Percentiles rank a stretch among this genome's conserved stretches.
Conservation (phyloP, 2,888 invertebrate genomes). For the Drosophila mulleri region DNA sequence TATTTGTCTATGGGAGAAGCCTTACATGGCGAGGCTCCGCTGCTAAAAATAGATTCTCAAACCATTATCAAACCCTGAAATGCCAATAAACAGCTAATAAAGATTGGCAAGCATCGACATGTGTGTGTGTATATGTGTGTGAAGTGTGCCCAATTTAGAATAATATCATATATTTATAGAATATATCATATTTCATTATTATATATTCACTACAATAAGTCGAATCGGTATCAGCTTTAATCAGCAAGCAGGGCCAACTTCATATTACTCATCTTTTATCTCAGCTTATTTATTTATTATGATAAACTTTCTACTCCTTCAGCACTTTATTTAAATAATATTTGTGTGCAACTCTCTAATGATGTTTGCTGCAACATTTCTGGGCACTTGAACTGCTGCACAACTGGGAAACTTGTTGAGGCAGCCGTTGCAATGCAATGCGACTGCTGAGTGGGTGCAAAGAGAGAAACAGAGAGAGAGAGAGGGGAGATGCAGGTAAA, state of each 20-base stretch:
- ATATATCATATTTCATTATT: background rate
- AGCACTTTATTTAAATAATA: background rate
- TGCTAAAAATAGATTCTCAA: too few species aligned
- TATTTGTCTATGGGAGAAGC: too few species aligned
- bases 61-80: too few species aligned
- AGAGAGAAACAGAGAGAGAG: background rate
- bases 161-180: too few species aligned
- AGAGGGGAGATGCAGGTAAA: background rate
- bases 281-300: background rate
- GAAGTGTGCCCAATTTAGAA: too few species aligned
- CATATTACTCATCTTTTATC: background rate
- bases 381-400: slow-evolving; percentile 41
- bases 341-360: background rate
- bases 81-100: too few species aligned
- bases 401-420: slow-evolving; percentile 55
- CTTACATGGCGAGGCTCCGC: too few species aligned
- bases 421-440: slow-evolving; percentile 28
- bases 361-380: slow-evolving; percentile 27
- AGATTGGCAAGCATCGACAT: too few species aligned
- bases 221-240: background rate
- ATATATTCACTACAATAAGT: background rate
- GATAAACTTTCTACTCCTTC: background rate
- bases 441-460: background rate
- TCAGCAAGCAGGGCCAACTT: background rate
- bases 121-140: too few species aligned